These are phyloP conservation scores for Acanthiza pusilla DNA, from an alignment of 2,797 vertebrate genomes.

Conservation along the genomic window DNA sequence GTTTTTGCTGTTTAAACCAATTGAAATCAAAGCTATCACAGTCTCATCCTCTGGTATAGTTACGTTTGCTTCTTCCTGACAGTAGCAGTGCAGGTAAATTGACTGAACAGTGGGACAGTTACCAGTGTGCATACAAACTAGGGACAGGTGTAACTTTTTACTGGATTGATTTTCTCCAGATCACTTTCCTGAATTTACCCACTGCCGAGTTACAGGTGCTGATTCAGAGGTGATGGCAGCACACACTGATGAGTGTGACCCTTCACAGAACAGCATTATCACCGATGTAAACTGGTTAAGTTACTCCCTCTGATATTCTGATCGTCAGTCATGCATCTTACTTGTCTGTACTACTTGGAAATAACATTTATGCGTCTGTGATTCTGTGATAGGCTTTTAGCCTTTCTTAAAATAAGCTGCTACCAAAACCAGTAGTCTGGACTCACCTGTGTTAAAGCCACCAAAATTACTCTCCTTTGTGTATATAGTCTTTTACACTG, in stretches of 20 bases:
- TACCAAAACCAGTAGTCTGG: neutral
- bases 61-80: neutral
- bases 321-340: neutral
- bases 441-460: neutral
- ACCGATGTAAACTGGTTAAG: neutral
- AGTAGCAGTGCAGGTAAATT: neutral
- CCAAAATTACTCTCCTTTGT: neutral
- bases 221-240: neutral
- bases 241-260: neutral
- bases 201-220: neutral
- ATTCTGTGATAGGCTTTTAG: neutral
- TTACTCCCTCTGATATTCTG: neutral
- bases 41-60: neutral
- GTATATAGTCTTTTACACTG: neutral
- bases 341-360: neutral
- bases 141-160: neutral
- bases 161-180: neutral
- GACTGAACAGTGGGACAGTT: neutral
- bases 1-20: neutral
- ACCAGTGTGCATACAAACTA: neutral
- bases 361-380: neutral
- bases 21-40: neutral
- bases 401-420: neutral
- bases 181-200: neutral
- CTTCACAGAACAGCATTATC: neutral